Evolutionary conservation across 2,797 vertebrate species (phyloP), one percentile per base, ranked within the genome.

Genomic region (Ctenopoma multispine): DNA sequence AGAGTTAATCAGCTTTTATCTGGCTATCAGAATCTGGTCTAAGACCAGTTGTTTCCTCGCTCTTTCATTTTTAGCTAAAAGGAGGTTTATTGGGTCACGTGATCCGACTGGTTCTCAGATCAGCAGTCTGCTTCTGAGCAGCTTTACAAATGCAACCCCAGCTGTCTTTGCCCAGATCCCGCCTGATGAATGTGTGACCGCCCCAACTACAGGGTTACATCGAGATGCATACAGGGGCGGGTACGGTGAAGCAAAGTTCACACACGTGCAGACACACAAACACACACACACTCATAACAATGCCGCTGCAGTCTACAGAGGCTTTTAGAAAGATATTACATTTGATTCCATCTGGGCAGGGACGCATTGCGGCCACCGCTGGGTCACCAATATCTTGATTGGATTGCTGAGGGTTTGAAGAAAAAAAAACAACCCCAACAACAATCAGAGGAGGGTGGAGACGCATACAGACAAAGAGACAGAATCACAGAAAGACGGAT

Each of bases 261-360:
- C 9, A 56, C 70, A 53, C 29, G 10, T 20, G 47, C 12, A 3
- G 6, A 40, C 50, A 68, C 49, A 50, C 34, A 50, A 38, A 20
- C 55, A 66, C 51, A 79, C 44, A 65, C 65, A 75, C 43, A 61
- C 40, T 61, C 44, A 38, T 12, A 24, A 70, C 57, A 72, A 49
- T 46, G 56, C 61, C 48, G 67, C 77, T 46, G 51, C 38, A 60
- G 46, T 56, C 69, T 47, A 36, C 69, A 57, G 53, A 72, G 56
- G 62, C 63, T n/a, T 46, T 87, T 78, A 84, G 53, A 71, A 59
- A 58, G 77, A 81, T 54, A 84, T 90, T 89, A 72, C 72, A 80
- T 81, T 66, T 83, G 82, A 85, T 79, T 89, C 79, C 69, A 82
- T 88, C 86, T 76, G 75, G 67, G 73, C 75, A 50, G 59, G 29